These are phyloP conservation scores for Macrobrachium nipponense DNA, from an alignment of 1,140 invertebrate genomes.

Conservation along the genomic window DNA sequence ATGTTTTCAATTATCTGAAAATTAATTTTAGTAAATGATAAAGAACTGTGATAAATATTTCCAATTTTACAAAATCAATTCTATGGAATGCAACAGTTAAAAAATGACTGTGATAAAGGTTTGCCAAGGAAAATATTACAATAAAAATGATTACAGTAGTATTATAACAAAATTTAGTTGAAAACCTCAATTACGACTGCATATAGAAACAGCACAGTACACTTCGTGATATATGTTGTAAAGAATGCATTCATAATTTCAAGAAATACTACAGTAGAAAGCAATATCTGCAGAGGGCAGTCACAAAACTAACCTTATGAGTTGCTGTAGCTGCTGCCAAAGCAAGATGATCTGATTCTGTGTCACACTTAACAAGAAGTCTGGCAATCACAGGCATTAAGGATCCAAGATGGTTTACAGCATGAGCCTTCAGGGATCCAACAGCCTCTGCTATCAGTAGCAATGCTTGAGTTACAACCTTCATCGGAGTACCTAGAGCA, in stretches of 20 bases:
- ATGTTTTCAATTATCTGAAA: slow-evolving; percentile 36
- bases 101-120: too few species aligned
- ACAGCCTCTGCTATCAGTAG: slow-evolving; percentile 42
- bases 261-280: too few species aligned
- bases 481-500: neutral
- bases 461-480: slow-evolving; percentile 35
- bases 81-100: neutral
- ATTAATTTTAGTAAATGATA: neutral
- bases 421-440: slow-evolving; percentile 6
- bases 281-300: neutral
- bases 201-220: too few species aligned
- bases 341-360: slow-evolving; percentile 16
- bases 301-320: slow-evolving; percentile 1
- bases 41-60: neutral
- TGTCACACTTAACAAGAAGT: neutral
- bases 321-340: slow-evolving; percentile 26
- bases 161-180: too few species aligned
- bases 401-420: neutral
- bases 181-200: too few species aligned
- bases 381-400: slow-evolving; percentile 22
- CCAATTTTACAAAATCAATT: neutral
- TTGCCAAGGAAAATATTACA: too few species aligned
- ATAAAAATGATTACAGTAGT: too few species aligned
- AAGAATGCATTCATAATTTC: too few species aligned
- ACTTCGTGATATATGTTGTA: too few species aligned